Evolutionary conservation across 2,113 vertebrate genomes (phyloP), one percentile per base, ranked within the genome.

Genomic region (Riparia riparia): DNA sequence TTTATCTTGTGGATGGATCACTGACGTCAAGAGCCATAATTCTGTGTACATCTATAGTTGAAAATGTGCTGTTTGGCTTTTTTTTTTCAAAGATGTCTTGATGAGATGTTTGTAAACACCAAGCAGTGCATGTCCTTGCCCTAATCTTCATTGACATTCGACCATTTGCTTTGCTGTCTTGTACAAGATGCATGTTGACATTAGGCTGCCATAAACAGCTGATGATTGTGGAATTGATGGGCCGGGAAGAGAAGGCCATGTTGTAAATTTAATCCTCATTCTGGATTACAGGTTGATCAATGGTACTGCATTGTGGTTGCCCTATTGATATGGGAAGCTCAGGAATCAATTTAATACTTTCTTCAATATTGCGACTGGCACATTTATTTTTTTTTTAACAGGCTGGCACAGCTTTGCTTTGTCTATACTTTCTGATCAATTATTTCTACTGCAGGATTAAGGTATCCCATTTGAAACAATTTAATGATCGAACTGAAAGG

Each of bases 161-260:
- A 78, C 76, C 83, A 73, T 95, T 97, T 94, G 71, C 72, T 92
- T 53, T 92, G 74, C n/a, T 92, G 61, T 69, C 81, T 81, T 78
- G 69, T 25, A 68, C 41, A 73, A 82, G 85, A 60, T 49, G 29
- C 61, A 29, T 85, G 64, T 93, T 97, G 96, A 97, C 94, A 90
- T 94, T 81, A 95, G 45, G 50, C 77, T 96, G 93, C n/a, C 78
- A 97, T 96, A 96, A 96, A 93, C 70, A 76, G 58, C 29, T 82
- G 83, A 87, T 93, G 87, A 95, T 11, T 28, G 45, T 39, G 74
- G 93, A 87, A 95, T 85, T 82, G 96, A 97, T 96, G 96, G 82
- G 45, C 42, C 22, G 0, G 60, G 82, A 95, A 80, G 37, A 83
- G 53, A 91, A 72, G 29, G 39, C 51, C 53, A 44, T 37, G 53